Evolutionary conservation across 2,888 invertebrate genomes (phyloP).

Genomic region (Prionchulus punctatus): DNA sequence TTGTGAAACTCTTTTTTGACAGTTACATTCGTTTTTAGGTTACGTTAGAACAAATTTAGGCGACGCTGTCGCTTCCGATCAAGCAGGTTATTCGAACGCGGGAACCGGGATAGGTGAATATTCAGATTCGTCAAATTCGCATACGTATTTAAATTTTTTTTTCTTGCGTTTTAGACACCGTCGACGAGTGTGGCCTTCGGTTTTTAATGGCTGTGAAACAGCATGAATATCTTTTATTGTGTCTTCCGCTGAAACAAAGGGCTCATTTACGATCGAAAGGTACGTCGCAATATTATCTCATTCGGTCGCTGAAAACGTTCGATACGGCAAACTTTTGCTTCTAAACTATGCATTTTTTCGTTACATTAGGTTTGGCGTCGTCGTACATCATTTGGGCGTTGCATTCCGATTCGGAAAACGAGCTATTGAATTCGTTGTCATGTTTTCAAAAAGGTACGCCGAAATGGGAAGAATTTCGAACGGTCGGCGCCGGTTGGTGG

Average conservation of each 20-base stretch:
- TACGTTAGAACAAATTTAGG: background rate
- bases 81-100: constrained; percentile 6
- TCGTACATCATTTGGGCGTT: constrained; percentile 94
- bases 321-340: too few species aligned
- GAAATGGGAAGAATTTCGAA: constrained; percentile 74
- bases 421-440: constrained; percentile 64
- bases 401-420: constrained; percentile 94
- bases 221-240: constrained; percentile 79
- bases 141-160: background rate
- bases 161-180: constrained; percentile 20
- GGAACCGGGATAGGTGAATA: constrained; percentile 6
- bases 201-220: constrained; percentile 94
- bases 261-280: constrained; percentile 45
- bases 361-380: constrained; percentile 26
- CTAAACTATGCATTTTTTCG: too few species aligned
- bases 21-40: background rate
- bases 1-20: too few species aligned
- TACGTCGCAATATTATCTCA: background rate
- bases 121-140: background rate
- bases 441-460: constrained; percentile 38
- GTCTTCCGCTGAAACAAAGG: constrained; percentile 74
- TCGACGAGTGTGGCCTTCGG: constrained; percentile 91
- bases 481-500: constrained; percentile 93
- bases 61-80: background rate
- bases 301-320: background rate